phyloP scores from a whole-genome alignment of 2,113 vertebrate genomes.

The Vimba vimba region DNA sequence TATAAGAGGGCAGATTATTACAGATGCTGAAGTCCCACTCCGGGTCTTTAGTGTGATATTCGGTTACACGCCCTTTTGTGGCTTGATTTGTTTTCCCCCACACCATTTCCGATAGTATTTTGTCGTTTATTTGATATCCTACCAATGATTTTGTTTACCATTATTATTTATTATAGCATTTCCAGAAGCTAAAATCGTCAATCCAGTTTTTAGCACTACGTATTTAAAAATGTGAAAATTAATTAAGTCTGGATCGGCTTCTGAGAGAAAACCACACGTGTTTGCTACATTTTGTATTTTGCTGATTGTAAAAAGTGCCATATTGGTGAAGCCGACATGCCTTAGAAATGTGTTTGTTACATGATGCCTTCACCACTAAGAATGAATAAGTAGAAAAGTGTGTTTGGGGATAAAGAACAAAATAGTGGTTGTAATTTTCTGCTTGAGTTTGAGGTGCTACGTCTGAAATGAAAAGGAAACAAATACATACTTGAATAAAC shows the following conservation, averaged over 20 bases:
- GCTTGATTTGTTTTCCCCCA: background rate
- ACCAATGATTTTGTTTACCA: constrained; percentile 47
- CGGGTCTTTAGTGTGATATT: background rate
- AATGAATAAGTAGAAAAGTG: background rate
- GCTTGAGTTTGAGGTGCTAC: background rate
- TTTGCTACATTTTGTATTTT: background rate
- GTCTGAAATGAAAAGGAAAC: background rate
- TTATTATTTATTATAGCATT: constrained; percentile 68
- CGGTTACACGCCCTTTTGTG: background rate
- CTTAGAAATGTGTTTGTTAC: background rate
- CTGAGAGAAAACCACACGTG: background rate
- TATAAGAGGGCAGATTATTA: background rate
- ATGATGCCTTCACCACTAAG: background rate
- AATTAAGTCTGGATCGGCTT: background rate
- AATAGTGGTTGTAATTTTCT: constrained; percentile 28
- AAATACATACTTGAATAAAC: constrained; percentile 66
- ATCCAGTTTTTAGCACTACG: constrained; percentile 61
- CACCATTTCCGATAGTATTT: background rate
- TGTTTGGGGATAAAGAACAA: background rate
- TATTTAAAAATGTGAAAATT: constrained; percentile 36
- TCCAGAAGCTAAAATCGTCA: constrained; percentile 57
- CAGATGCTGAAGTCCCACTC: no score
- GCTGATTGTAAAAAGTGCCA: background rate
- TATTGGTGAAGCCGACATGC: background rate
- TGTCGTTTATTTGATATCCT: background rate